Evolutionary conservation across 2,113 vertebrate genomes (phyloP).

Genomic region (Propithecus coquereli): DNA sequence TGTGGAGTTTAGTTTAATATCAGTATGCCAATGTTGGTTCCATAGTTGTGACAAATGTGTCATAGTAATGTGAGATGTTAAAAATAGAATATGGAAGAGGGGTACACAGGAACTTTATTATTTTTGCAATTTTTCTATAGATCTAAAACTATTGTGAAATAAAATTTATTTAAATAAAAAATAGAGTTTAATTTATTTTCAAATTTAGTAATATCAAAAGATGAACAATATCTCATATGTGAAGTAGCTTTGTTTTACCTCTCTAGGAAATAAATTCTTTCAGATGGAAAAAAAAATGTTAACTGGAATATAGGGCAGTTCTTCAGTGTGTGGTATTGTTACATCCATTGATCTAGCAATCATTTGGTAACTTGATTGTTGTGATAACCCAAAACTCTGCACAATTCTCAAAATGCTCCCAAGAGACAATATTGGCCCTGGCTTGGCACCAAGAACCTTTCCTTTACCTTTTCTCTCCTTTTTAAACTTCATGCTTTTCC

Average conservation of each 20-base stretch:
- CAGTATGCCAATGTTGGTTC: not conserved
- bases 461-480: not conserved
- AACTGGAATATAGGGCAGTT: not conserved
- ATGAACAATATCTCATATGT: not conserved
- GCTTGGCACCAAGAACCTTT: not conserved
- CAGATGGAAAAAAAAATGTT: not conserved
- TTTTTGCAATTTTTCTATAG: constrained; percentile 15
- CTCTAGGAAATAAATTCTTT: not conserved
- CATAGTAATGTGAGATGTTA: not conserved
- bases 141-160: not conserved
- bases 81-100: constrained; percentile 16
- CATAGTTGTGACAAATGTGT: not conserved
- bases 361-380: not conserved
- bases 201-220: not conserved
- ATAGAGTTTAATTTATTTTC: not conserved
- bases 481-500: constrained; percentile 5
- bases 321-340: not conserved
- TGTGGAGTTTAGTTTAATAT: constrained; percentile 31
- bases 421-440: not conserved
- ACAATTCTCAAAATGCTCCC: not conserved
- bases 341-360: not conserved
- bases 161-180: constrained; percentile 24
- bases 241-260: constrained; percentile 22
- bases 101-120: not conserved
- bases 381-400: not conserved